These are phyloP conservation scores for Notoglanidium macrostoma DNA, from an alignment of 2,797 vertebrate genomes.

Conservation along the genomic window DNA sequence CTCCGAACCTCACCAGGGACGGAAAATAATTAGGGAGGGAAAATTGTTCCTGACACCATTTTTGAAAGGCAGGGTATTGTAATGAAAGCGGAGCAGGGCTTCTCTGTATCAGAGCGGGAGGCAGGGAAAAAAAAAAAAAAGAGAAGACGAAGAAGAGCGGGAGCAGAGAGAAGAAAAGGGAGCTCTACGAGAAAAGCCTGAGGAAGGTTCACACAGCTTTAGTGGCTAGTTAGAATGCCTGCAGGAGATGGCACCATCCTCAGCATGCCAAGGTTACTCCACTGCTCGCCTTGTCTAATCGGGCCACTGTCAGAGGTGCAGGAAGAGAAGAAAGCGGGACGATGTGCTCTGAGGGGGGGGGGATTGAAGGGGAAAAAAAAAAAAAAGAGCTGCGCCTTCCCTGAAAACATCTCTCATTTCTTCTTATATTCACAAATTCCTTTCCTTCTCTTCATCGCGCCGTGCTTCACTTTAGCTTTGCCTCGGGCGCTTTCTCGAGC, in stretches of 20 bases:
- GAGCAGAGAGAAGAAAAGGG: conserved; percentile 21
- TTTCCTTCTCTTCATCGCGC: not conserved
- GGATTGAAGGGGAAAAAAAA: no score
- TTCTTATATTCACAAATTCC: conserved; percentile 4
- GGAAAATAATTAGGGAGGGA: conserved; percentile 81
- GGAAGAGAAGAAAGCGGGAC: conserved; percentile 24
- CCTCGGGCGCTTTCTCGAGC: conserved; percentile 55
- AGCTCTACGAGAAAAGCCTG: conserved; percentile 46
- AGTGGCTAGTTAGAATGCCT: conserved; percentile 33
- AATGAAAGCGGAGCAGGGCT: conserved; percentile 83
- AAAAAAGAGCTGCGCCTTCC: conserved; percentile 18
- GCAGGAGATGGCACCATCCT: conserved; percentile 63
- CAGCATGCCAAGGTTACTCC: conserved; percentile 72
- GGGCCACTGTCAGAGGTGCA: conserved; percentile 35
- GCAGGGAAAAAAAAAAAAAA: conserved; percentile 11
- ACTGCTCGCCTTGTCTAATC: conserved; percentile 31
- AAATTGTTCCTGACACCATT: conserved; percentile 84
- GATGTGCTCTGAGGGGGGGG: conserved; percentile 1
- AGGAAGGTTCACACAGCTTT: conserved; percentile 29
- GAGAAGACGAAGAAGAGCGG: conserved; percentile 34
- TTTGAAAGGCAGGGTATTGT: conserved; percentile 83
- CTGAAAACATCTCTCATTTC: not conserved
- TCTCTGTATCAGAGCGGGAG: conserved; percentile 73
- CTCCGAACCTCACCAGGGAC: conserved; percentile 76
- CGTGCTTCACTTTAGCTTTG: conserved; percentile 60